Base-by-base conservation (phyloP, 2,113 vertebrate species). In the Nothoprocta pentlandii region DNA sequence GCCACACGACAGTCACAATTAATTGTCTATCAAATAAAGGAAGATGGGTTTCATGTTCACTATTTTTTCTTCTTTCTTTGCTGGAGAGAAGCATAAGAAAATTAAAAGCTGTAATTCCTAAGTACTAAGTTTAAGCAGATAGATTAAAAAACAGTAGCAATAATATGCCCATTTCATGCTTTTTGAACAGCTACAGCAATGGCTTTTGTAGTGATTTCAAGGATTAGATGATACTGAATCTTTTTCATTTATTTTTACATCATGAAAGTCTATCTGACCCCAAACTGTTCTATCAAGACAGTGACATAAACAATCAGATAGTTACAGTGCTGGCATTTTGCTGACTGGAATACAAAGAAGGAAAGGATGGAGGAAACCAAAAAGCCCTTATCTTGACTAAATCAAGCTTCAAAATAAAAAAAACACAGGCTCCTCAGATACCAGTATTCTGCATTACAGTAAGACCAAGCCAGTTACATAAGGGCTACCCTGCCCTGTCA, bases 271-370 rank as follows among this genome's bases (percentile, higher is more conserved):
- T 75, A 58, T 41, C 64, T 22, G 77, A 87, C 9, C 58, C 64
- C 85, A 47, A 61, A 77, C 16, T 62, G 74, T 39, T 92, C 80
- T 59, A 88, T 16, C 13, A 10, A 5, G 53, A 78, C 16, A 85
- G 30, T 92, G 92, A 34, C 54, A 80, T 8, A 76, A 92, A 91
- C 51, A 89, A 87, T 82, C 28, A 82, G 42, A 85, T 64, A 51
- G 16, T 13, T 3, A 6, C n/a, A 30, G 36, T 23, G 47, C 11
- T 91, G n/a, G 28, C 77, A 84, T 85, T 68, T 75, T 75, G 26
- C 90, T 74, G 74, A 67, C 14, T 69, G 30, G 63, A 93, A 69
- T 20, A 62, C 0, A 4, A 26, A 36, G 58, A 81, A 71, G 77
- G 68, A 47, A 30, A 49, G 89, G 85, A 89, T 25, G 30, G 16